These are phyloP conservation scores for Propithecus deckenii DNA, from an alignment of 2,797 vertebrate genomes.

Conservation along the genomic window DNA sequence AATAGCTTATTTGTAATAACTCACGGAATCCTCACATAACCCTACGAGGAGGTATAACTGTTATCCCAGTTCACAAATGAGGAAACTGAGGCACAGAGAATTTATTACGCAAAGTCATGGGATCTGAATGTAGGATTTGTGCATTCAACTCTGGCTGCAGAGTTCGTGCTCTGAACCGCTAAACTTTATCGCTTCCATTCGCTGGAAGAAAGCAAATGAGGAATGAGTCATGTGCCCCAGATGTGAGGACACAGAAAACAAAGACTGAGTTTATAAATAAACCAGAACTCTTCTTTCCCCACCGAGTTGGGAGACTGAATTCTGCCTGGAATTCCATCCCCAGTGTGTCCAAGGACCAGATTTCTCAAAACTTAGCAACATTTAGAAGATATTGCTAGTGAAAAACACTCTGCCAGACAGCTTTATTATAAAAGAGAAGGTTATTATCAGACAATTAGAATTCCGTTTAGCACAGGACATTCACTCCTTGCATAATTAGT, in stretches of 20 bases:
- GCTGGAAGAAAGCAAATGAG: background rate
- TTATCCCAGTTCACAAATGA: background rate
- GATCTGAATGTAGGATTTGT: rapidly evolving
- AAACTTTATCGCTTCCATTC: rapidly evolving
- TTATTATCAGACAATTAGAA: background rate
- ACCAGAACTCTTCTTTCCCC: rapidly evolving
- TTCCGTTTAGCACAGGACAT: rapidly evolving
- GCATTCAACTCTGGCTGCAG: background rate
- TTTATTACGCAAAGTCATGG: rapidly evolving
- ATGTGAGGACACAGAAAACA: background rate
- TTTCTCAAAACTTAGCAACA: background rate
- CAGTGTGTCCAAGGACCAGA: too few relatives aligned
- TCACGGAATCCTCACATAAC: background rate
- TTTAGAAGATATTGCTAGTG: background rate
- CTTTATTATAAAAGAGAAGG: background rate
- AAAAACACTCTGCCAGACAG: background rate
- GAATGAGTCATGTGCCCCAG: rapidly evolving
- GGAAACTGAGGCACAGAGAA: background rate
- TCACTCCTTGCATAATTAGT: rapidly evolving
- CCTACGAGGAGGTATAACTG: too few relatives aligned
- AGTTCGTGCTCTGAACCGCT: background rate
- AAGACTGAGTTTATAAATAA: rapidly evolving
- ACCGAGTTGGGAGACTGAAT: rapidly evolving
- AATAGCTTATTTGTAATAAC: background rate
- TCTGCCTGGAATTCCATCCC: rapidly evolving